Base-by-base conservation (phyloP, 2,888 invertebrate genomes). In the Hedya salicella region DNA sequence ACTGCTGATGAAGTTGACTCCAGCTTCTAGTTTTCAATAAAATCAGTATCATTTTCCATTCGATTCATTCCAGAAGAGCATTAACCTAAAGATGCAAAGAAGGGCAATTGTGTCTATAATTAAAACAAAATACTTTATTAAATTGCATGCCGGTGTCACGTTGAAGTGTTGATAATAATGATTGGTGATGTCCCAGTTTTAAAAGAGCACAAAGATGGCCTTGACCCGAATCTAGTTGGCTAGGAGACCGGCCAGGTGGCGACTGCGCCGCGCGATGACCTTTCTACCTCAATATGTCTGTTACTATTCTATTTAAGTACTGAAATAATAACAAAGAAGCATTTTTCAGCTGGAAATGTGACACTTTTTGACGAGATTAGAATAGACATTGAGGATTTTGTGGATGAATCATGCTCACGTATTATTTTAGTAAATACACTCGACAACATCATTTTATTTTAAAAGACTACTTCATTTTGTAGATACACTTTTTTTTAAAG, bases 191-290 rank as follows among this genome's bases (percentile, higher is more conserved):
- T 39, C 72, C 76, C 78, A 77, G 76, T 84, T 86, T 87, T 82
- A 83, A 82, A 84, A 88, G 80, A 79, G 74, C 72, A 81, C 72
- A 81, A 77, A 81, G 78, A 86, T 89, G 89, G 84, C 89, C 89
- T 89, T 89, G 89, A 91, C 91, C 90, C 76, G 82, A 81, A 80
- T 90, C 75, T 75, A 79, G 74, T 88, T 88, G 88, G 87, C 88
- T 78, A 74, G 76, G 76, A 74, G 71, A 70, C 71, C 75, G 76
- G 80, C 80, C 83, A 85, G 82, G 82, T 85, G 84, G 74, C 73
- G 60, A 68, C 70, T 72, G 72, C 69, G 71, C 62, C 71, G 80
- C 79, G 73, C 77, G 75, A 75, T 77, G 86, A 86, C 85, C 87
- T 87, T 79, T 77, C 62, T 72, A 73, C 78, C 77, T 77, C 78